Evolutionary conservation across 2,888 invertebrate genomes (phyloP).

Genomic region (Plutella xylostella): DNA sequence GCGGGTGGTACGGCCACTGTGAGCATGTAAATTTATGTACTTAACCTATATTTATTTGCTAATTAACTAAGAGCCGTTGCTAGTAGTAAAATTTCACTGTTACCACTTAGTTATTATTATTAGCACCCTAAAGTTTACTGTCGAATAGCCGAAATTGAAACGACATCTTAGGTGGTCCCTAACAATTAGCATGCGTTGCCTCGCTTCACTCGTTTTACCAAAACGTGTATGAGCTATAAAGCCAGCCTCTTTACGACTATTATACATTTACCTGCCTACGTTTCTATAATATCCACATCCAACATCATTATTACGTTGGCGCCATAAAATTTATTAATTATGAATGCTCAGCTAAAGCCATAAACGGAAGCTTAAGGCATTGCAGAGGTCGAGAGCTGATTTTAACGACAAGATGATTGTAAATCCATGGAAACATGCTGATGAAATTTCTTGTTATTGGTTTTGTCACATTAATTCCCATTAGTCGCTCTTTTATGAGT

Average conservation of each 20-base stretch:
- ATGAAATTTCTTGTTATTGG: slow-evolving; percentile 22
- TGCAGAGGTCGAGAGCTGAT: slow-evolving; percentile 18
- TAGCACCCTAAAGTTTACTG: background rate
- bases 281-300: slow-evolving; percentile 28
- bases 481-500: background rate
- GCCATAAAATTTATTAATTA: slow-evolving; percentile 36
- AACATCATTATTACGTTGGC: slow-evolving; percentile 26
- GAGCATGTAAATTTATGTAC: no score
- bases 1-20: no score
- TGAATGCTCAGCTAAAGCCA: slow-evolving; percentile 29
- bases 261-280: slow-evolving; percentile 19
- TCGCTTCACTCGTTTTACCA: slow-evolving; percentile 15
- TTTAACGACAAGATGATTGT: no score
- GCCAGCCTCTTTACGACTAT: slow-evolving; percentile 35
- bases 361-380: slow-evolving; percentile 27
- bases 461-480: slow-evolving; percentile 8
- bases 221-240: slow-evolving; percentile 26
- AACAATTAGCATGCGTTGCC: slow-evolving; percentile 47
- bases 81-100: no score
- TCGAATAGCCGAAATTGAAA: background rate
- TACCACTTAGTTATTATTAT: background rate
- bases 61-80: no score
- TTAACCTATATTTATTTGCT: no score
- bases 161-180: slow-evolving; percentile 50
- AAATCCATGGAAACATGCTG: no score